phyloP scores from a whole-genome alignment of 2,113 vertebrate genomes.

The Caranx ignobilis region DNA sequence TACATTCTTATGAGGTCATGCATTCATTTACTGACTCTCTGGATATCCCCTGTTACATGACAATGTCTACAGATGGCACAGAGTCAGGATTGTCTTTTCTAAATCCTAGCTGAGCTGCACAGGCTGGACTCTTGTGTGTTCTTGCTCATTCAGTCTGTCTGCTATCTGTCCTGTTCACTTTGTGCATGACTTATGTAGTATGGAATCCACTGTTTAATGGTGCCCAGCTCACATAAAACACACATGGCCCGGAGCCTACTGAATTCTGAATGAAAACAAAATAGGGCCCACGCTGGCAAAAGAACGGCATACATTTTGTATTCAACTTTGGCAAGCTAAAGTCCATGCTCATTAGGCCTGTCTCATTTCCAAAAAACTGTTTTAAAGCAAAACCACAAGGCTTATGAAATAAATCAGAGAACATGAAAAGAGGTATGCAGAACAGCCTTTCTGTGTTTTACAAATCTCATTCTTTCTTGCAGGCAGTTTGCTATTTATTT shows the following conservation, averaged over 20 bases:
- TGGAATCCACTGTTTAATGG: slow-evolving; percentile 35
- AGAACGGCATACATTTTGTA: slow-evolving; percentile 49
- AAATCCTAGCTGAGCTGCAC: background rate
- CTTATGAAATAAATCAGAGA: slow-evolving; percentile 13
- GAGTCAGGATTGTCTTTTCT: background rate
- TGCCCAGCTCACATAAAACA: slow-evolving; percentile 36
- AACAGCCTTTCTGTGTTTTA: background rate
- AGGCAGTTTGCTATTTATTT: background rate
- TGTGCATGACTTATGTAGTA: slow-evolving; percentile 18
- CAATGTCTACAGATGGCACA: background rate
- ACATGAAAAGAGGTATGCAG: background rate
- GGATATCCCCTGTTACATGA: slow-evolving; percentile 4
- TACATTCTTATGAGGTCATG: background rate
- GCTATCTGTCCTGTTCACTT: slow-evolving; percentile 9
- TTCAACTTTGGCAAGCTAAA: slow-evolving; percentile 50
- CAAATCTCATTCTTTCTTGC: background rate
- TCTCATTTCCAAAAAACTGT: slow-evolving; percentile 34
- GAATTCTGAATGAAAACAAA: slow-evolving; percentile 65
- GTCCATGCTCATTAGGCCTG: slow-evolving; percentile 38
- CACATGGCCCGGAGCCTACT: slow-evolving; percentile 22
- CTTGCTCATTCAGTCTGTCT: background rate
- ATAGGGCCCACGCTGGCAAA: slow-evolving; percentile 27
- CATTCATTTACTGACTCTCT: background rate
- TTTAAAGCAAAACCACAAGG: slow-evolving; percentile 26
- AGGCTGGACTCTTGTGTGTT: background rate